Percentiles rank a stretch among this genome's conserved stretches.
phyloP scores from a whole-genome alignment of 2,888 invertebrate genomes.

The Mongoloraphidia duomilia region DNA sequence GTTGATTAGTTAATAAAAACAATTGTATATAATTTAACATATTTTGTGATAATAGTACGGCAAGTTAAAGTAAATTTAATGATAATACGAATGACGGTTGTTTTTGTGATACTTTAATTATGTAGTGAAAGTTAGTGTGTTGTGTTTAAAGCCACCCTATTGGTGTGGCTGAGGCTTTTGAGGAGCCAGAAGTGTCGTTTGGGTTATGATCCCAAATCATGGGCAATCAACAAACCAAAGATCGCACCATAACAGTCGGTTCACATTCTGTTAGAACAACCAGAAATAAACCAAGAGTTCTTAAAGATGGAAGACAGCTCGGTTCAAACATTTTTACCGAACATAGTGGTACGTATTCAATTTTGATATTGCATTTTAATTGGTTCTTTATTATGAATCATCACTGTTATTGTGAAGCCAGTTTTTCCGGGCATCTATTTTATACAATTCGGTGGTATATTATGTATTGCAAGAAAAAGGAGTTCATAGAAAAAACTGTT shows the following conservation, averaged over 20 bases:
- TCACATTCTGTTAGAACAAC: conserved; percentile 56
- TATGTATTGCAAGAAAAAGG: too few species aligned
- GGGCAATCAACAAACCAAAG: conserved; percentile 92
- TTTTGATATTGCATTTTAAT: background rate
- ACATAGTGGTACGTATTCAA: conserved; percentile 67
- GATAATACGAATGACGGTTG: too few species aligned
- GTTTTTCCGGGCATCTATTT: too few species aligned
- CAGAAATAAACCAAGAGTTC: conserved; percentile 58
- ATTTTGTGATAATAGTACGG: too few species aligned
- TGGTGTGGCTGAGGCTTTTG: conserved; percentile 24
- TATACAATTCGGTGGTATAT: too few species aligned
- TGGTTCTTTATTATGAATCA: too few species aligned
- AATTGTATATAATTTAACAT: background rate
- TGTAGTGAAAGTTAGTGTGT: conserved; percentile 6
- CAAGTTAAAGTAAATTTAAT: too few species aligned
- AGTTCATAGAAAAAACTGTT: too few species aligned
- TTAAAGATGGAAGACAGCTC: conserved; percentile 70
- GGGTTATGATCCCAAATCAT: conserved; percentile 37
- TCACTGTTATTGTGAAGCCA: too few species aligned
- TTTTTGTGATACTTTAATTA: too few species aligned
- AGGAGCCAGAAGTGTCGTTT: conserved; percentile 21
- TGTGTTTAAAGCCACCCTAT: conserved; percentile 21
- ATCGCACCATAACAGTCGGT: conserved; percentile 61
- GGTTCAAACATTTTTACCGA: conserved; percentile 89
- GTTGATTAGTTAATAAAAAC: background rate